Evolutionary conservation across 2,113 vertebrate genomes (phyloP), one percentile per base, ranked within the genome.

Genomic region (Gambusia holbrooki): DNA sequence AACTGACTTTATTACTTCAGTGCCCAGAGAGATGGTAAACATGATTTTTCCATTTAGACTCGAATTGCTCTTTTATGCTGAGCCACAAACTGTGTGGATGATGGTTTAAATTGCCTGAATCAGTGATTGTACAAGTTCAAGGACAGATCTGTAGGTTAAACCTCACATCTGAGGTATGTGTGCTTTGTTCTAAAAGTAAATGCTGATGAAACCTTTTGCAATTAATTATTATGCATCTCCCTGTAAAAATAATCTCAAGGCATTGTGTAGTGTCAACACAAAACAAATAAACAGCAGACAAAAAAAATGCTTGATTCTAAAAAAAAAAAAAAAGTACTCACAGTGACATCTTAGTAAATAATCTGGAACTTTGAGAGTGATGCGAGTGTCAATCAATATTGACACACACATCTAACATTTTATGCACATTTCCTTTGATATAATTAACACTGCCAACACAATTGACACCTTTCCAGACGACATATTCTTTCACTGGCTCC

Each of bases 401-500:
- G 64, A 71, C 67, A 60, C n/a, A 65, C 35, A 28, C 51, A 17
- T 45, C 15, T 45, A 45, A 35, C 42, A 45, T 10, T 45, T 45
- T 45, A 10, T 19, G 19, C 45, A 48, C 14, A 48, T 48, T 68
- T 66, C 32, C 28, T 71, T 69, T 28, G 74, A 45, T 77, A 28
- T 77, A 68, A 45, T 42, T 69, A 15, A 74, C 42, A 13, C 29
- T 69, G 19, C 71, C 62, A 60, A 17, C 45, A 48, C 45, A 48
- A 48, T 30, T 76, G 63, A 66, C 40, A 61, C 61, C 30, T 76
- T 61, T 42, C 77, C 77, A 48, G 28, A 63, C 32, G 58, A 48
- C 28, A 74, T 45, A 1, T 45, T 77, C 37, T 73, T 62, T 69
- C 28, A 37, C 12, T 48, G 19, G 25, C 42, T 69, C 67, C 28